Percentiles rank a stretch among this genome's conserved stretches.
These are phyloP conservation scores for Galeopterus variegatus DNA, from an alignment of 2,113 vertebrate genomes.

Conservation along the genomic window DNA sequence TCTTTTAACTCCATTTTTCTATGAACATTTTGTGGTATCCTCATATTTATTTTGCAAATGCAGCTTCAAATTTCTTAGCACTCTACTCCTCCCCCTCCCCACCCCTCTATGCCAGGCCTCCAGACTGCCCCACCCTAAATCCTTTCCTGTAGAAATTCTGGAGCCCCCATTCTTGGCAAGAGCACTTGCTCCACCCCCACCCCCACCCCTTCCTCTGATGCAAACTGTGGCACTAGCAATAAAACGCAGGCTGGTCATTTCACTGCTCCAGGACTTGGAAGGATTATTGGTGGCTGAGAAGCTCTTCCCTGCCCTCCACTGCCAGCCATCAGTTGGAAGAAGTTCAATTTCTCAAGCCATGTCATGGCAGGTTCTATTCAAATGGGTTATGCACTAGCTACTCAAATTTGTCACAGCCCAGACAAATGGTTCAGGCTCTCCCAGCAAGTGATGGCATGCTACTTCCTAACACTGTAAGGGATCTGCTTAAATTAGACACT, in stretches of 20 bases:
- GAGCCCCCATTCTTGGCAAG: not conserved
- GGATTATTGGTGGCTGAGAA: not conserved
- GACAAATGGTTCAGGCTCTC: not conserved
- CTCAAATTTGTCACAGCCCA: not conserved
- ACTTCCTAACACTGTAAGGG: not conserved
- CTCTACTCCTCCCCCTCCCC: no score
- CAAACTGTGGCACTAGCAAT: not conserved
- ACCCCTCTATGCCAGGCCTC: not conserved
- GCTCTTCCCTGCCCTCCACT: not conserved
- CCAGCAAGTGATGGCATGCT: not conserved
- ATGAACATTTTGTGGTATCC: no score
- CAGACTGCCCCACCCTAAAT: not conserved
- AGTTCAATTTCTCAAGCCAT: not conserved
- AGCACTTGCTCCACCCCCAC: not conserved
- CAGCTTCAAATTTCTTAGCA: not conserved
- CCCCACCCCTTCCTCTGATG: not conserved
- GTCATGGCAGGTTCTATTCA: not conserved
- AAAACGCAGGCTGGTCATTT: not conserved
- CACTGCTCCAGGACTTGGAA: not conserved
- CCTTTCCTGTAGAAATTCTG: not conserved
- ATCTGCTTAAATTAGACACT: not conserved
- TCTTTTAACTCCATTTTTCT: no score
- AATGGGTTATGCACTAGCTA: not conserved
- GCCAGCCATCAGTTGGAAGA: not conserved
- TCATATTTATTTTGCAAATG: not conserved